A percentile compares a stretch with the other conserved stretches of the same genome.
Evolutionary conservation across 2,888 invertebrate genomes (phyloP).

Genomic region (Drosophila anomelani): DNA sequence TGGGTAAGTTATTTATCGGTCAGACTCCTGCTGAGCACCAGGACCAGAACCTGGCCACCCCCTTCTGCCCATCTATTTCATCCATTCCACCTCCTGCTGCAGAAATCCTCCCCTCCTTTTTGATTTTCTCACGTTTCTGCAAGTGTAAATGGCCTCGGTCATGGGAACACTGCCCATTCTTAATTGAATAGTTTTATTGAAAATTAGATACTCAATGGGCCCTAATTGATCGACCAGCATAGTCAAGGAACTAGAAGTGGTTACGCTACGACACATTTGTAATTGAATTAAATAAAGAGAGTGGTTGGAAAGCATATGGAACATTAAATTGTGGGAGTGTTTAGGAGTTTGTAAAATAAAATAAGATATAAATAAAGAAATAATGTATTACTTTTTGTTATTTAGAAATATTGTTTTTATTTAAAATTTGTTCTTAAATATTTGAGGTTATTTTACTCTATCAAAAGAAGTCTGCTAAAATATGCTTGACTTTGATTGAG

Average conservation of each 20-base stretch:
- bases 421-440: neutral
- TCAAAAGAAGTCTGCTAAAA: neutral
- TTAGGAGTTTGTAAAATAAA: neutral
- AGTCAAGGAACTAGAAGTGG: conserved; percentile 5
- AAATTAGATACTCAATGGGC: conserved; percentile 55
- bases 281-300: neutral
- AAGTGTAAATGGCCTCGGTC: conserved; percentile 74
- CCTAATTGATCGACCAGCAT: conserved; percentile 50
- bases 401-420: neutral
- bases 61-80: conserved; percentile 6
- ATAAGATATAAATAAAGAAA: too few relatives aligned
- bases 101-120: conserved; percentile 39
- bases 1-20: conserved; percentile 67
- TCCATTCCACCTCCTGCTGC: conserved; percentile 45
- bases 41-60: conserved; percentile 19
- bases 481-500: neutral
- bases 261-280: too few relatives aligned
- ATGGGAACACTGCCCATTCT: conserved; percentile 72
- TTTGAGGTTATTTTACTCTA: neutral
- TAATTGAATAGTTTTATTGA: conserved; percentile 67
- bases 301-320: too few relatives aligned
- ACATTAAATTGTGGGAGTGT: neutral
- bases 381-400: too few relatives aligned
- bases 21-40: conserved; percentile 31
- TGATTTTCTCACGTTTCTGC: conserved; percentile 68